Evolutionary conservation across 2,113 vertebrate species (phyloP), one percentile per base, ranked within the genome.

Genomic region (Polypterus senegalus): DNA sequence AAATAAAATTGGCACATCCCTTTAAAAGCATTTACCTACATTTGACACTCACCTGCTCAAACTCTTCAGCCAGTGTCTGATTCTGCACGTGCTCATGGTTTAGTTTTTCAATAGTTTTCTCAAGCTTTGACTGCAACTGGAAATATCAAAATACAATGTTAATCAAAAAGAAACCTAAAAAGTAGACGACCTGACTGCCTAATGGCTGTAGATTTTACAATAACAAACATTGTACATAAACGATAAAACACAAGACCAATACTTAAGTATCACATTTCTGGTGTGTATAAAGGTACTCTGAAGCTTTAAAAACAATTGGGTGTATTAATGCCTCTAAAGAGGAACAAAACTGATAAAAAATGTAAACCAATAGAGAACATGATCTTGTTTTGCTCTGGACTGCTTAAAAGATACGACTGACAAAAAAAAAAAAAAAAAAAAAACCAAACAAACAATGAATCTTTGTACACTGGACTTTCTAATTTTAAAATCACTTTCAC

Each of bases 71-170:
- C 48, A 95, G 82, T 73, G 89, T 80, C 67, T 85, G 82, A 65
- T 81, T 79, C 70, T 75, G 78, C 2, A 45, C 64, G 54, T 76
- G 82, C 74, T 93, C 91, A 1, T 65, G 74, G 4, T 83, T 83
- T 47, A 88, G 76, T 59, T 82, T 70, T 1, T 62, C 75, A 61
- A 84, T 70, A 0, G 79, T 89, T 73, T 71, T 79, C 64, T 79
- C 84, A 72, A 94, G 76, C 79, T 91, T 76, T 0, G 59, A 75
- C 65, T 87, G 83, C 57, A 91, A 68, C 92, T 94, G 74, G 5
- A 3, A 44, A 48, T 48, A 63, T 57, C n/a, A 47, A 27, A 46
- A 3, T 27, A 49, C 6, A 9, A 54, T 7, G 9, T 27, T 27
- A 4, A 48, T 4, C 7, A 3, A 11, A 60, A 59, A 43, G 10